These are phyloP conservation scores for Miltochrista miniata DNA, from an alignment of 2,888 invertebrate species.

Conservation along the genomic window DNA sequence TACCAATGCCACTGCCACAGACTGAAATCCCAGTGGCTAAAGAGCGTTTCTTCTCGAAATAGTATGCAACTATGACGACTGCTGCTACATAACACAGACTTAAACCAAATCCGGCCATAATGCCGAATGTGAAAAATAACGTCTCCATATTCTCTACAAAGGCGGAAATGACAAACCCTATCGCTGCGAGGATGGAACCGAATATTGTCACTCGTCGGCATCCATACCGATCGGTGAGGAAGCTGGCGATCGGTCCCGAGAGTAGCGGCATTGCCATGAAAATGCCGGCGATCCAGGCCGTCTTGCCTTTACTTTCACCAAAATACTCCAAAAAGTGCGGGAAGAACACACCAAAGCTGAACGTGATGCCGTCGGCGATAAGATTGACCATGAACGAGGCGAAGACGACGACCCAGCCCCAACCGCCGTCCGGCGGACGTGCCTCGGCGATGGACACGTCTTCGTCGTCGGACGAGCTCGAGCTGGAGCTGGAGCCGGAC, in stretches of 20 bases:
- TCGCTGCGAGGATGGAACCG: constrained; percentile 89
- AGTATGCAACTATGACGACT: constrained; percentile 95
- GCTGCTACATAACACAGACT: constrained; percentile 95
- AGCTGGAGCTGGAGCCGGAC: constrained; percentile 72
- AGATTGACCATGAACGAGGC: constrained; percentile 95
- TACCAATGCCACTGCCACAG: constrained; percentile 94
- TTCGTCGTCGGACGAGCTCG: constrained; percentile 85
- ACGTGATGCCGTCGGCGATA: constrained; percentile 96
- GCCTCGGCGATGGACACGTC: constrained; percentile 86
- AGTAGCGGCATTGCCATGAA: constrained; percentile 96
- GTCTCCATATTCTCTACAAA: constrained; percentile 90
- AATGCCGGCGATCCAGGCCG: constrained; percentile 95
- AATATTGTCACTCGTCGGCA: constrained; percentile 91
- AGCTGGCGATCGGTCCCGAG: constrained; percentile 93
- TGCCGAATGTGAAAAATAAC: constrained; percentile 91
- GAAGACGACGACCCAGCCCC: constrained; percentile 96
- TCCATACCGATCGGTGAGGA: constrained; percentile 92
- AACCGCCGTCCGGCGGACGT: constrained; percentile 93
- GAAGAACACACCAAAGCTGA: constrained; percentile 95
- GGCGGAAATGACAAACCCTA: constrained; percentile 91
- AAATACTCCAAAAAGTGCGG: constrained; percentile 94
- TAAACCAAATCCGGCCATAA: constrained; percentile 92
- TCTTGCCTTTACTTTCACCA: constrained; percentile 92
- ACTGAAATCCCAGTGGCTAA: constrained; percentile 94
- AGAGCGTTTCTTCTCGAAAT: constrained; percentile 92